Base-by-base conservation (phyloP, 2,888 invertebrate genomes). In the Gymnosoma rotundatum region DNA sequence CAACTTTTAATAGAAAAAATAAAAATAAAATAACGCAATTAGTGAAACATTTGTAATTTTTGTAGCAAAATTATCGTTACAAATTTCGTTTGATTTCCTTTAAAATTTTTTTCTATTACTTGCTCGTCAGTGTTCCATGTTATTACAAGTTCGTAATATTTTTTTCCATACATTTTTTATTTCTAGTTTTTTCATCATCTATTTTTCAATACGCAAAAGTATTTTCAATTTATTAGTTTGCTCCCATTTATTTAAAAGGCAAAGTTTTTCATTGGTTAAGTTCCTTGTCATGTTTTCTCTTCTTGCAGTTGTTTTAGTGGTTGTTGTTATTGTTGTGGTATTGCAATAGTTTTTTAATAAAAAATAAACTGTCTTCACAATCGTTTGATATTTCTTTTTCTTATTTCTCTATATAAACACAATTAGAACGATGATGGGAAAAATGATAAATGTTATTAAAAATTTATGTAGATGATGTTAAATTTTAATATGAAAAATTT, bases 191-290 rank as follows among this genome's bases (percentile, higher is more conserved):
- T 32, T 32, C 32, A 32, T 32, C 32, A 32, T 32, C 3, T 32
- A 32, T 7, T 32, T 32, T 32, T 32, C 32, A 32, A 32, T 32
- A 32, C 7, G 32, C 32, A 32, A 32, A 32, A 32, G 64, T 70
- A 81, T 84, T 84, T 84, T 73, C 78, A 80, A 78, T 83, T 84
- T 84, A 78, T 84, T 84, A 84, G 84, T 84, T 84, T 84, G 84
- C 74, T 74, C 80, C 79, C 78, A 78, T 84, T 84, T 84, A 78
- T 64, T 84, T 84, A 78, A 64, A 73, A 63, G 76, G 16, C 73
- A 80, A 83, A 84, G 45, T 84, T 84, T 84, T 7, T 2, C 76
- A 69, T 64, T 73, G 69, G 50, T 63, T 80, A 72, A 58, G 16
- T 52, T 67, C 1, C 20, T 20, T 16, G 6, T 32, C 7, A 32